These are phyloP conservation scores for Helicolenus hilgendorfi DNA, from an alignment of 2,797 vertebrate species.

Conservation along the genomic window DNA sequence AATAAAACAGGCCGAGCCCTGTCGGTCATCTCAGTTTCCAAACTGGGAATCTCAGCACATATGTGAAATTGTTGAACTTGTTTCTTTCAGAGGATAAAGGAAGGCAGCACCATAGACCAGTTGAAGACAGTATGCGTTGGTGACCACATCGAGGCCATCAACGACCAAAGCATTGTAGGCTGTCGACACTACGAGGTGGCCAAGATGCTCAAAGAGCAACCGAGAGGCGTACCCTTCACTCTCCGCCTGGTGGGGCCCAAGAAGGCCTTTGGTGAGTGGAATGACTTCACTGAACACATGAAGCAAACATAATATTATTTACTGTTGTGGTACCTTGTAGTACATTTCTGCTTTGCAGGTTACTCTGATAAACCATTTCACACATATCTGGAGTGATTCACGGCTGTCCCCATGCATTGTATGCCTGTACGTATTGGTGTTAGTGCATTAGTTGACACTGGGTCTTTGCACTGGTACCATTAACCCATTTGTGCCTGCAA, in stretches of 20 bases:
- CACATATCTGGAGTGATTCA: background rate
- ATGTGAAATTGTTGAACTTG: background rate
- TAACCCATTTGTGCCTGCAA: no score
- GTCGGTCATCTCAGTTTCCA: background rate
- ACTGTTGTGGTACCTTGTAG: background rate
- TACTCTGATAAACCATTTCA: background rate
- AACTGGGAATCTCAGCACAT: background rate
- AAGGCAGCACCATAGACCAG: constrained; percentile 95
- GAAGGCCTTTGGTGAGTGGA: constrained; percentile 95
- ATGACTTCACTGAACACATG: background rate
- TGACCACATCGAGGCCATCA: constrained; percentile 98
- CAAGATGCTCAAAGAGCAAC: constrained; percentile 97
- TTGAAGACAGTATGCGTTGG: constrained; percentile 94
- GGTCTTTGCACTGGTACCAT: background rate
- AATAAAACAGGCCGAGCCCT: background rate
- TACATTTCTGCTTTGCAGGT: background rate
- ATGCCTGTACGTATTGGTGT: background rate
- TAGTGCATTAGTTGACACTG: background rate
- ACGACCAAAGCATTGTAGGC: constrained; percentile 97
- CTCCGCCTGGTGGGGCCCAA: constrained; percentile 96
- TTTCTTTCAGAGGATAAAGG: constrained; percentile 95
- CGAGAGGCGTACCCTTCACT: constrained; percentile 93
- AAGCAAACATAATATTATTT: background rate
- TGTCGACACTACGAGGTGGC: constrained; percentile 98
- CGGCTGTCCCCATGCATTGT: background rate